Conservation (phyloP, 2,888 invertebrate genomes). For the Mesoligia furuncula region DNA sequence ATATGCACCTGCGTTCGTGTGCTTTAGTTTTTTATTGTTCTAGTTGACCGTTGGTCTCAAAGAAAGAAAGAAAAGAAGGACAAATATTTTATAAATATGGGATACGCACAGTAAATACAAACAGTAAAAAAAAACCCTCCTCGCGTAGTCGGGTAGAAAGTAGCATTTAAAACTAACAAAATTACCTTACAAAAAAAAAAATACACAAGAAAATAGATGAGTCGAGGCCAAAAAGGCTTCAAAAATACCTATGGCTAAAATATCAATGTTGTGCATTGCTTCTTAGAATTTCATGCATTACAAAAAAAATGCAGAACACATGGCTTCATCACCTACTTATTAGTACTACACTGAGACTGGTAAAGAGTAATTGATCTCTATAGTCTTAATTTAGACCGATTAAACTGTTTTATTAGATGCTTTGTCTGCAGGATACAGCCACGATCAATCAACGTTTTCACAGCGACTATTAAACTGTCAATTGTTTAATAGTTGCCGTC, state of each 20-base stretch:
- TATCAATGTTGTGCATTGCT: neutral
- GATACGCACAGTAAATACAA: neutral
- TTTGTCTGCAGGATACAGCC: neutral
- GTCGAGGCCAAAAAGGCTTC: neutral
- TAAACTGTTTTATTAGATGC: neutral
- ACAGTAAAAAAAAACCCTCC: neutral
- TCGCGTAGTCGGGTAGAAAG: too few relatives aligned
- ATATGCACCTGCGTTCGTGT: neutral
- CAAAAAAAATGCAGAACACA: neutral
- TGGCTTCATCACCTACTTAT: neutral
- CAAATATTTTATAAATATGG: neutral
- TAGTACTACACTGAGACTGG: neutral
- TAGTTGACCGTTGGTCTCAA: neutral
- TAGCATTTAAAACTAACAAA: neutral
- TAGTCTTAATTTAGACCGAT: neutral
- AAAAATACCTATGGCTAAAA: neutral
- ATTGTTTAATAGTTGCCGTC: neutral
- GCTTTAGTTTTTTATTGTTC: neutral
- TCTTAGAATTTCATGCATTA: neutral
- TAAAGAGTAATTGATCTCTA: neutral
- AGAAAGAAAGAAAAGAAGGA: too few relatives aligned
- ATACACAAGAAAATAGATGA: too few relatives aligned
- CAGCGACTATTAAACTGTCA: neutral
- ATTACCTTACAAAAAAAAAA: neutral
- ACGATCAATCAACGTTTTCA: conserved; percentile 9